Evolutionary conservation across 2,113 vertebrate genomes (phyloP).

Genomic region (Mobula hypostoma): DNA sequence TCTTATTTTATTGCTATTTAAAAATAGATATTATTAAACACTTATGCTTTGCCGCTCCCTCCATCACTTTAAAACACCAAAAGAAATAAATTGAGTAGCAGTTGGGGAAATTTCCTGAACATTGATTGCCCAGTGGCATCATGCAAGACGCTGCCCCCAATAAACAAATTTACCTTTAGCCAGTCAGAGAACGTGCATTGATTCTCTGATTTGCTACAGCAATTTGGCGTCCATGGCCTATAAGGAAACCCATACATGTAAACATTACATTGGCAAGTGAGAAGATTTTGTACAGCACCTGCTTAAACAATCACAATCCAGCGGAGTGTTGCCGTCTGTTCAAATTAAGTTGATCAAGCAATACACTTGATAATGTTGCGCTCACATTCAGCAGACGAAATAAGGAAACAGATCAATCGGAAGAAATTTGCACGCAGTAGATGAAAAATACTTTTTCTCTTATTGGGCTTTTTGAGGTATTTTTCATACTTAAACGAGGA

Average conservation of each 20-base stretch:
- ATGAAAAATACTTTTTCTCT: neutral
- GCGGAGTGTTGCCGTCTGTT: slow-evolving; percentile 16
- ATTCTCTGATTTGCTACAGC: slow-evolving; percentile 20
- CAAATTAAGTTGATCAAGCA: slow-evolving; percentile 20
- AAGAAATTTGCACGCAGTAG: neutral
- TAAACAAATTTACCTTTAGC: slow-evolving; percentile 13
- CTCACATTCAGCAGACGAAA: slow-evolving; percentile 13
- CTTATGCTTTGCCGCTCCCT: too few species aligned
- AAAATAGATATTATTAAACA: too few species aligned
- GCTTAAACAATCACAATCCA: slow-evolving; percentile 27
- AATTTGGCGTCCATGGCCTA: neutral
- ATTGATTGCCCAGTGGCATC: neutral
- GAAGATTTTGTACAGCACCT: slow-evolving; percentile 22
- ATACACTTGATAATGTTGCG: neutral
- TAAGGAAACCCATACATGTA: slow-evolving; percentile 5
- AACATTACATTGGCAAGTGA: slow-evolving; percentile 31
- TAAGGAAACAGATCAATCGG: neutral
- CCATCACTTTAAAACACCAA: neutral
- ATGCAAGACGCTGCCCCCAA: neutral
- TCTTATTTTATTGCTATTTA: neutral
- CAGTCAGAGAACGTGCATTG: slow-evolving; percentile 16
- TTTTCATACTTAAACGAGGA: neutral
- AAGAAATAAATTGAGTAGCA: neutral
- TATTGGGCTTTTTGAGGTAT: slow-evolving; percentile 19
- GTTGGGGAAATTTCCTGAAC: neutral